Conservation (phyloP, 2,888 invertebrate genomes). For the Agrochola lychnidis region DNA sequence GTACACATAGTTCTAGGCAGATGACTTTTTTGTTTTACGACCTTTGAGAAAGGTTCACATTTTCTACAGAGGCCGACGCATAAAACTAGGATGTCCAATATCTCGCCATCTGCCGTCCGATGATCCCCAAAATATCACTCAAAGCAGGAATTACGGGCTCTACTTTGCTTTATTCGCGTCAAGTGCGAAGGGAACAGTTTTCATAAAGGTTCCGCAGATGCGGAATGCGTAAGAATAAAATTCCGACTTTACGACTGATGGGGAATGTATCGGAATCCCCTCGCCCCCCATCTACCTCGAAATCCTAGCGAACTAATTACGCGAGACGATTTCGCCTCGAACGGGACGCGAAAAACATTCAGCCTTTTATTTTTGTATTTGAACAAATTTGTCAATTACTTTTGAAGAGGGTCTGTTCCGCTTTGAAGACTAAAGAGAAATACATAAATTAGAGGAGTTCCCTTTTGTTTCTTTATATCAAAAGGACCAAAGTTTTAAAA, state of each 20-base stretch:
- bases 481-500: constrained; percentile 82
- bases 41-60: constrained; percentile 75
- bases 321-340: constrained; percentile 72
- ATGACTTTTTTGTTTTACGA: constrained; percentile 85
- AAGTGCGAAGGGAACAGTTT: constrained; percentile 78
- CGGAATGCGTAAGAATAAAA: constrained; percentile 78
- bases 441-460: constrained; percentile 81
- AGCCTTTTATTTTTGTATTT: constrained; percentile 78
- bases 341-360: constrained; percentile 65
- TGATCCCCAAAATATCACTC: constrained; percentile 85
- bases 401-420: constrained; percentile 77
- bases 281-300: constrained; percentile 49
- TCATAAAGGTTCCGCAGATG: constrained; percentile 76
- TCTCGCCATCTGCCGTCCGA: constrained; percentile 86
- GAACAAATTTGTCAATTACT: constrained; percentile 85
- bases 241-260: constrained; percentile 76
- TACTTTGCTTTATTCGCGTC: constrained; percentile 76
- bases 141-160: constrained; percentile 84
- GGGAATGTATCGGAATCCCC: constrained; percentile 75
- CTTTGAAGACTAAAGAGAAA: constrained; percentile 73
- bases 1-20: constrained; percentile 76
- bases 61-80: constrained; percentile 78
- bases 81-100: constrained; percentile 87
- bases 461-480: constrained; percentile 82
- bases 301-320: constrained; percentile 82